Percentiles rank a stretch among this genome's conserved stretches.
Evolutionary conservation across 2,888 invertebrate genomes (phyloP).

Genomic region (Gerris lacustris): DNA sequence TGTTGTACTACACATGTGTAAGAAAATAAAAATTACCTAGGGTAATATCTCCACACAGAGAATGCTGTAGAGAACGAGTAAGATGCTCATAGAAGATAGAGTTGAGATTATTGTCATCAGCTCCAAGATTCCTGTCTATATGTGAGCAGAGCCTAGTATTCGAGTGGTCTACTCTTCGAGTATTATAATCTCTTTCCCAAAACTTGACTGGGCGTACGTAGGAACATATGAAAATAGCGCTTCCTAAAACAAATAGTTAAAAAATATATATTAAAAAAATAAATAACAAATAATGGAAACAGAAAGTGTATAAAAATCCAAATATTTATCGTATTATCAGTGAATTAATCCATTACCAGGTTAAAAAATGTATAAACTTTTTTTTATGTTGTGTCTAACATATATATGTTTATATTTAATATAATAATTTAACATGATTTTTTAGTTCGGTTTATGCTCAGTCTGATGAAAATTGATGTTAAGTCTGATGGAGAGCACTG

Average conservation of each 20-base stretch:
- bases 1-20: no score
- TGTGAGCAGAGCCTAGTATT: conserved; percentile 92
- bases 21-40: conserved; percentile 43
- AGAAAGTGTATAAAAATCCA: neutral
- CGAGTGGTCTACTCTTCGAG: conserved; percentile 90
- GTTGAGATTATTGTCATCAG: conserved; percentile 95
- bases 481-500: no score
- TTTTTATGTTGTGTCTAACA: no score
- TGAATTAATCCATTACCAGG: no score
- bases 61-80: conserved; percentile 89
- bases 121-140: conserved; percentile 80
- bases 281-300: neutral
- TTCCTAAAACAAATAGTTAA: conserved; percentile 51
- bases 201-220: conserved; percentile 99
- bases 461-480: no score
- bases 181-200: conserved; percentile 98
- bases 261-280: neutral
- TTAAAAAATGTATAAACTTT: no score
- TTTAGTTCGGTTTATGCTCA: no score
- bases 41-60: conserved; percentile 82
- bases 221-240: conserved; percentile 95
- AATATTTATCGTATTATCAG: neutral
- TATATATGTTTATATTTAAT: no score
- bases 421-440: no score
- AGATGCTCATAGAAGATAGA: conserved; percentile 99